phyloP scores from a whole-genome alignment of 2,888 invertebrate species.

The Branchipolynoe longqiensis region DNA sequence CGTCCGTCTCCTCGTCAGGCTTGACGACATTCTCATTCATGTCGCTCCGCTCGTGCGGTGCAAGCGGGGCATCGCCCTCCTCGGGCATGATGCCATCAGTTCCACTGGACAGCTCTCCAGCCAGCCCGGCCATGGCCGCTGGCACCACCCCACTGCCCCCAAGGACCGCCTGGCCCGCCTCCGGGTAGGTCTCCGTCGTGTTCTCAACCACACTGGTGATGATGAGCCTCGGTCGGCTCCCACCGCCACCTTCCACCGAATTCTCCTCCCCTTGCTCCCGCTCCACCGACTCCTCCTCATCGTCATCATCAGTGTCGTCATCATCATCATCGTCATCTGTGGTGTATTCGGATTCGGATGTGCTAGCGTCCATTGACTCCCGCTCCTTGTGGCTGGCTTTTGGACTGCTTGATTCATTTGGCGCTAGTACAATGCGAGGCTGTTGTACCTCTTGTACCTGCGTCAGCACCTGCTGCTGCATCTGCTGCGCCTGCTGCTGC shows the following conservation, averaged over 20 bases:
- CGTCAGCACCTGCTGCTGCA: too few relatives aligned
- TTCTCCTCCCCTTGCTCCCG: slow-evolving; percentile 7
- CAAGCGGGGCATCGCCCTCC: neutral
- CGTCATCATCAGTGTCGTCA: slow-evolving; percentile 70
- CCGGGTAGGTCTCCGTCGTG: too few relatives aligned
- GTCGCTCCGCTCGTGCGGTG: slow-evolving; percentile 34
- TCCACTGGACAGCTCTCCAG: neutral
- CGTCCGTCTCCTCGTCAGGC: neutral
- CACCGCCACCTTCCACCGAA: neutral
- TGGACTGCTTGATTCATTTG: slow-evolving; percentile 27
- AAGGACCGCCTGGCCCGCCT: too few relatives aligned
- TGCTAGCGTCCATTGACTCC: slow-evolving; percentile 57
- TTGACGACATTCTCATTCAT: slow-evolving; percentile 45
- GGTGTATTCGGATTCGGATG: slow-evolving; percentile 65
- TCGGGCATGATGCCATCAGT: neutral
- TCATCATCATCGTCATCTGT: slow-evolving; percentile 71
- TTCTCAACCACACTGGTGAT: neutral
- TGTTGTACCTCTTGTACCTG: neutral
- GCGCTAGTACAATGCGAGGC: neutral
- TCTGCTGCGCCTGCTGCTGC: too few relatives aligned
- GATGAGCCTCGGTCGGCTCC: neutral
- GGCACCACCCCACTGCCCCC: too few relatives aligned
- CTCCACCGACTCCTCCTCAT: slow-evolving; percentile 70
- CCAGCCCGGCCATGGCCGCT: neutral
- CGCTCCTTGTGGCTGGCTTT: slow-evolving; percentile 50